Evolutionary conservation across 2,113 vertebrate species (phyloP).

Genomic region (Canis aureus): DNA sequence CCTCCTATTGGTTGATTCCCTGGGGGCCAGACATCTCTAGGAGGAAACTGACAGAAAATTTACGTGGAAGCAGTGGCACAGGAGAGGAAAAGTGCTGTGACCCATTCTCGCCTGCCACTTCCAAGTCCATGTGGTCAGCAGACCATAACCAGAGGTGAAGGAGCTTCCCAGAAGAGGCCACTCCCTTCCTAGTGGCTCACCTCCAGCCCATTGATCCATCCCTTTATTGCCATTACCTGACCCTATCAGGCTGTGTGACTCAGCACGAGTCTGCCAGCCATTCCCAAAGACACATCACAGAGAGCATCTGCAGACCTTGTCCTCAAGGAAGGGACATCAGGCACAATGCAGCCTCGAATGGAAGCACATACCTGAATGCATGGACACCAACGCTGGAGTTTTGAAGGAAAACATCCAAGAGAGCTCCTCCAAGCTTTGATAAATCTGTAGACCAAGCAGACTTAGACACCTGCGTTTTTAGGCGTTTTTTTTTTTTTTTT

Average conservation of each 20-base stretch:
- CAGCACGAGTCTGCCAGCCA: background rate
- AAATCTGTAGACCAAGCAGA: background rate
- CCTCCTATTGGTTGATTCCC: background rate
- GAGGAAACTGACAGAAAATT: background rate
- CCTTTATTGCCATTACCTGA: background rate
- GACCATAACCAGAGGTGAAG: fast-evolving
- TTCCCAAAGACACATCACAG: background rate
- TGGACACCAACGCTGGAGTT: fast-evolving
- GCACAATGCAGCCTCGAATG: fast-evolving
- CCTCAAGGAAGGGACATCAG: background rate
- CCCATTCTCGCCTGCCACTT: background rate
- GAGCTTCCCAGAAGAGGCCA: background rate
- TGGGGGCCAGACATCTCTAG: fast-evolving
- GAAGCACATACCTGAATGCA: slow-evolving; percentile 7
- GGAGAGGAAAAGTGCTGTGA: background rate
- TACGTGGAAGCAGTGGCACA: fast-evolving
- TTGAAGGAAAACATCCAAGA: background rate
- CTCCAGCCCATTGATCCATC: background rate
- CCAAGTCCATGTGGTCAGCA: background rate
- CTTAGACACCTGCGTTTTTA: background rate
- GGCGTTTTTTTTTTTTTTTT: slow-evolving; percentile 53
- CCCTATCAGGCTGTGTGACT: background rate
- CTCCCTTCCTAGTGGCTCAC: fast-evolving
- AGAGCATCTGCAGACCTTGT: background rate
- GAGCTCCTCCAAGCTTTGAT: background rate